Evolutionary conservation across 1,140 invertebrate species (phyloP).

Genomic region (Gryon sp.): DNA sequence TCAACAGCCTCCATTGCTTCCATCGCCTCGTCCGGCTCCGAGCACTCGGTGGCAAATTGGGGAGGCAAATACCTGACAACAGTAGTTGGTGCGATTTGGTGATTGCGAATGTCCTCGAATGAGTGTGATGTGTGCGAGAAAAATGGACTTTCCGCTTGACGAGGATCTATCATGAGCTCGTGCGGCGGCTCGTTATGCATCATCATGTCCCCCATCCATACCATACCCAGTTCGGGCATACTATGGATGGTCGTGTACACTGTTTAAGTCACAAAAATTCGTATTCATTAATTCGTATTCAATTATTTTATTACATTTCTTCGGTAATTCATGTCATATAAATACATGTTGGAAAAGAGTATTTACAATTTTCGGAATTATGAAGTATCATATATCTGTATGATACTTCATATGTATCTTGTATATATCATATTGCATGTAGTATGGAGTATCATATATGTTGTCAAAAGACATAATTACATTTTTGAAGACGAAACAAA

Average conservation of each 20-base stretch:
- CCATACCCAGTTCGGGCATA: slow-evolving; percentile 84
- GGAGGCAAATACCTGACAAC: slow-evolving; percentile 79
- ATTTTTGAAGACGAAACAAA: no score
- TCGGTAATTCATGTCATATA: no score
- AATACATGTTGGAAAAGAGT: no score
- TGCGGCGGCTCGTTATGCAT: slow-evolving; percentile 80
- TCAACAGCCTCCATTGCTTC: slow-evolving; percentile 76
- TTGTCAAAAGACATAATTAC: no score
- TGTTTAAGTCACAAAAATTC: slow-evolving; percentile 42
- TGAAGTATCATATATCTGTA: no score
- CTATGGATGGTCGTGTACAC: slow-evolving; percentile 80
- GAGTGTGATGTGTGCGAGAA: slow-evolving; percentile 81
- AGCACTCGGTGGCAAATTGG: slow-evolving; percentile 74
- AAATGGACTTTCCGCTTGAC: slow-evolving; percentile 80
- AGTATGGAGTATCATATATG: no score
- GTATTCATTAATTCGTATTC: slow-evolving; percentile 4
- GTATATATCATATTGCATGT: no score
- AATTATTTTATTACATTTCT: no score
- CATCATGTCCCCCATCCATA: slow-evolving; percentile 86
- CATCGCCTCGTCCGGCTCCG: slow-evolving; percentile 77
- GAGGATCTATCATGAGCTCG: slow-evolving; percentile 81
- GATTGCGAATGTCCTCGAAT: slow-evolving; percentile 81
- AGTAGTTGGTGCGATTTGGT: slow-evolving; percentile 78
- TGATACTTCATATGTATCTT: no score
- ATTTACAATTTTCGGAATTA: no score